These are phyloP conservation scores for Branchinecta sandiegonensis DNA, from an alignment of 2,888 invertebrate species.

Conservation along the genomic window DNA sequence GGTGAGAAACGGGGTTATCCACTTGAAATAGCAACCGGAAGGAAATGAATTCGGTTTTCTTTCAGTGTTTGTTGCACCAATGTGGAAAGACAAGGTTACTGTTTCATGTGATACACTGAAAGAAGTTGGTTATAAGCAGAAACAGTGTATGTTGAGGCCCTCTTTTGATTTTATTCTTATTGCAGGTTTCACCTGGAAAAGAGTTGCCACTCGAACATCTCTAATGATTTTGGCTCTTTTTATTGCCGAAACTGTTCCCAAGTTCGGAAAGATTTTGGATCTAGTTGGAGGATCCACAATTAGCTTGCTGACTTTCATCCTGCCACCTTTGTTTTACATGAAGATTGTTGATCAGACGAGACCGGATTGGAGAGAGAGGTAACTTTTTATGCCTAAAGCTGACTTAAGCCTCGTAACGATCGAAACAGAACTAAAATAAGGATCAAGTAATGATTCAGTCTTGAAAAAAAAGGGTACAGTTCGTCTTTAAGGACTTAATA, in stretches of 20 bases:
- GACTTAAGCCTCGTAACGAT: conserved; percentile 17
- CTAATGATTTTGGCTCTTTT: conserved; percentile 46
- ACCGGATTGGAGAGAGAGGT: conserved; percentile 38
- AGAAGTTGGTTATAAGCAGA: too few species aligned
- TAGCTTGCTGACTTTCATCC: conserved; percentile 49
- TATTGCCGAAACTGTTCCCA: conserved; percentile 50
- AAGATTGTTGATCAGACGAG: conserved; percentile 40
- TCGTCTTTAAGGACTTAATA: too few species aligned
- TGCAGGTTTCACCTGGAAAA: conserved; percentile 46
- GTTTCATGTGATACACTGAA: too few species aligned
- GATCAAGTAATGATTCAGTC: conserved; percentile 16
- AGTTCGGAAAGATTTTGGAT: conserved; percentile 52
- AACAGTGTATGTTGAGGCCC: not conserved
- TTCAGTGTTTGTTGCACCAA: too few species aligned
- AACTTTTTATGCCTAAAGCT: conserved; percentile 24
- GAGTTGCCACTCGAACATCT: conserved; percentile 43
- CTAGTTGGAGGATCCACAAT: conserved; percentile 55
- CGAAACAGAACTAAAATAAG: conserved; percentile 22
- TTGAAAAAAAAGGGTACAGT: conserved; percentile 10
- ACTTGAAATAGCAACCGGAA: too few species aligned
- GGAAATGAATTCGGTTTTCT: too few species aligned
- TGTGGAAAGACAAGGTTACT: too few species aligned
- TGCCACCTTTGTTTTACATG: conserved; percentile 52
- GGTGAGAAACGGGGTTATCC: too few species aligned
- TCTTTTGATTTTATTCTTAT: conserved; percentile 25